Evolutionary conservation across 2,797 vertebrate species (phyloP), one percentile per base, ranked within the genome.

Genomic region (Aselliscus stoliczkanus): DNA sequence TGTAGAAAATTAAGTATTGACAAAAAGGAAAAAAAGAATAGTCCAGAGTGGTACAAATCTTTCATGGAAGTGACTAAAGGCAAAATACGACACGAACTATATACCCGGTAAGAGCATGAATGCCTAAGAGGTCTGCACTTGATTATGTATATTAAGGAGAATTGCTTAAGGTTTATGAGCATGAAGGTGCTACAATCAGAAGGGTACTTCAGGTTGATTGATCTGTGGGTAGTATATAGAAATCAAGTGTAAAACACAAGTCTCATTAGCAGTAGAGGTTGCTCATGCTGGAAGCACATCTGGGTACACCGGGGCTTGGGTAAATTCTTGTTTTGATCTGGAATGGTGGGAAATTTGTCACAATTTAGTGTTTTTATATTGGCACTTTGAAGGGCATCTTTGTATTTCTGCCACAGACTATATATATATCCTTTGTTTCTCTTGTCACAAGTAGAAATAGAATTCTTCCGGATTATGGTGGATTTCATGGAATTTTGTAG

Each of bases 151-250:
- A 67, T 85, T 89, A 93, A 90, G 60, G 25, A 84, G 86, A 93
- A 96, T 94, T 77, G 62, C 80, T 93, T 96, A 93, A 81, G 80
- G 60, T 88, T 96, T 92, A 92, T 85, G 47, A 90, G 25, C 50
- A 84, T 56, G 18, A 87, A 94, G 25, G 62, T 83, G 34, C 39
- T 87, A n/a, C 87, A 91, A 84, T 89, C 75, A 88, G 75, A 92
- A 73, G 60, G 72, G 75, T 89, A 42, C 83, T 90, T 89, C n/a
- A 3, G 86, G 65, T 91, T n/a, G 0, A 88, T 97, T 95, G 86
- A 95, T 85, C 89, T 7, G 1, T 95, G 80, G 81, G 93, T 88
- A 84, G 42, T n/a, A 15, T 6, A 42, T 77, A 73, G n/a, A n/a
- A 65, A 75, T 58, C 89, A 92, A 29, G 34, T 88, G 58, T 84